Conservation (phyloP, 2,113 vertebrate species). For the Prionailurus viverrinus region DNA sequence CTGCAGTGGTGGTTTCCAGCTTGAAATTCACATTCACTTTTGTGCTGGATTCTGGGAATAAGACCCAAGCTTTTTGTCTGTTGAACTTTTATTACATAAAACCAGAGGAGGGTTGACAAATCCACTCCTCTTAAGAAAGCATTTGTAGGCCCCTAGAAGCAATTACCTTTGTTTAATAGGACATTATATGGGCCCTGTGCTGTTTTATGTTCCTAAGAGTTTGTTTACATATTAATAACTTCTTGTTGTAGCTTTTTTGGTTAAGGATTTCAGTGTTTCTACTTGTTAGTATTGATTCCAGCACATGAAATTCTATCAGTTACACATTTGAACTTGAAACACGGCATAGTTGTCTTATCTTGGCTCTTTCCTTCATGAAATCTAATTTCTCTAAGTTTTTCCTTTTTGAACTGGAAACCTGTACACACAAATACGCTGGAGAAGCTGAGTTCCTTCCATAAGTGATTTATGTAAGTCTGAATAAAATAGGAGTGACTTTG, state of each 20-base stretch:
- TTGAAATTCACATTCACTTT: conserved; percentile 40
- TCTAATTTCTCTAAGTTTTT: conserved; percentile 70
- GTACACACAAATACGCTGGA: conserved; percentile 35
- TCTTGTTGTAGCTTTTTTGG: background rate
- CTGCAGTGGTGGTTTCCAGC: background rate
- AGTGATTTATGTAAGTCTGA: conserved; percentile 55
- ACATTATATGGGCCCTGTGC: conserved; percentile 67
- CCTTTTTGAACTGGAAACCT: conserved; percentile 68
- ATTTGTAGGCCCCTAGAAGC: conserved; percentile 50
- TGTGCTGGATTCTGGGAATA: conserved; percentile 45
- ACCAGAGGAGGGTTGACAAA: conserved; percentile 49
- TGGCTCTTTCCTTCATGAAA: conserved; percentile 40
- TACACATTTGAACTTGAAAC: conserved; percentile 61
- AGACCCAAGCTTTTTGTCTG: background rate
- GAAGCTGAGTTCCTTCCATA: conserved; percentile 49
- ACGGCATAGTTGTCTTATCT: background rate
- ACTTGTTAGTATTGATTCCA: conserved; percentile 29
- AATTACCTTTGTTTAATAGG: conserved; percentile 78
- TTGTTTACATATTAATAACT: conserved; percentile 74
- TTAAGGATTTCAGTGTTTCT: conserved; percentile 48
- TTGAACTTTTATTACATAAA: conserved; percentile 53
- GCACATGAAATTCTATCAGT: conserved; percentile 6
- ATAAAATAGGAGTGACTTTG: conserved; percentile 55
- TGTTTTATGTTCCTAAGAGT: conserved; percentile 69
- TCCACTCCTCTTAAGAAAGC: conserved; percentile 30